Base-by-base conservation (phyloP, 2,888 invertebrate genomes). In the Meliscaeva auricollis region DNA sequence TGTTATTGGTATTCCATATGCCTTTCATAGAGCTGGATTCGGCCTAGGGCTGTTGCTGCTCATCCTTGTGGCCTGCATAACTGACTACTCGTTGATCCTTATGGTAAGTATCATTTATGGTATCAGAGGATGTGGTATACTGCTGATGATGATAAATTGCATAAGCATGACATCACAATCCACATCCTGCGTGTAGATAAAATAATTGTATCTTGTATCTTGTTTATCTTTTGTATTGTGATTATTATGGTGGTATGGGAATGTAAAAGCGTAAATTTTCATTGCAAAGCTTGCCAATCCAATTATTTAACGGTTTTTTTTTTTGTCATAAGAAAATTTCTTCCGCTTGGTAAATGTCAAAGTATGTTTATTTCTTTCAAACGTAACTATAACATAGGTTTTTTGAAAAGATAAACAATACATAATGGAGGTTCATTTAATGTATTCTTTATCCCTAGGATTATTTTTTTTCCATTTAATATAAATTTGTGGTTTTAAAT, bases 1-100 rank as follows among this genome's bases (percentile, higher is more conserved):
- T 87, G 96, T 97, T 73, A 97, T 97, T 89, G 97, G 97, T 75
- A 96, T 96, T 91, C 96, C 96, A n/a, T 97, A 95, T 91, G 96
- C 97, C 0, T 92, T 97, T 7, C 95, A 95, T 89, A 94, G 96
- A 90, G 95, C 96, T 64, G 97, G 97, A 11, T 96, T 97, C 89
- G 96, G 96, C 13, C 93, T 96, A 66, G 97, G 97, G 20, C 92
- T 97, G 60, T 89, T 95, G 46, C 92, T 97, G 64, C 92, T 97
- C 87, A 91, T 95, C 73, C 89, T 96, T 35, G 95, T 97, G 13
- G 96, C 96, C 52, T 92, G 95, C 83, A 93, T 97, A 60, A 97
- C 97, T 78, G 97, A 97, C 92, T 96, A 96, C 90, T 96, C 96
- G 4, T 93, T 97, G 84, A 94, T 96, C 88, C 92, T 97, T 88